These are phyloP conservation scores for Drosophila merina DNA, from an alignment of 2,888 invertebrate species.

Conservation along the genomic window DNA sequence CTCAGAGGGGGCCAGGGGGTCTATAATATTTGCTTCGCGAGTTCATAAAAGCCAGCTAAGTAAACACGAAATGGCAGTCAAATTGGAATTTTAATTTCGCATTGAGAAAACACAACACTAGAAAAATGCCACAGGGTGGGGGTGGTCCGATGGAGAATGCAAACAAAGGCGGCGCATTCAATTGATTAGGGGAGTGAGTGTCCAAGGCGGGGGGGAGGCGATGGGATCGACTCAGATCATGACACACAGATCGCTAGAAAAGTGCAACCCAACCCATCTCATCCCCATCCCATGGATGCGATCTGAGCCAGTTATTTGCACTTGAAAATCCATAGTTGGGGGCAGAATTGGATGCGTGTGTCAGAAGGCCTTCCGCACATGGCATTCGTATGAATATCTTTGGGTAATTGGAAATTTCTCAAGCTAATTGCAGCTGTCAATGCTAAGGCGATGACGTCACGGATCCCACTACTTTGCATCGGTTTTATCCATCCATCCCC, in stretches of 20 bases:
- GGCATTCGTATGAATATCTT: conserved; percentile 2
- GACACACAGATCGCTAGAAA: conserved; percentile 32
- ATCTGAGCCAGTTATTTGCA: conserved; percentile 47
- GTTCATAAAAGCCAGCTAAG: conserved; percentile 52
- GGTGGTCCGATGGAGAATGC: conserved; percentile 19
- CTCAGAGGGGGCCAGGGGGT: neutral
- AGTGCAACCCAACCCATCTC: conserved; percentile 26
- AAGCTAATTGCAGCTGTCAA: conserved; percentile 60
- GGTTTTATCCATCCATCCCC: conserved; percentile 20
- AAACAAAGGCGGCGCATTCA: conserved; percentile 76
- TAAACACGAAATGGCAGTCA: conserved; percentile 51
- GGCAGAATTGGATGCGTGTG: conserved; percentile 41
- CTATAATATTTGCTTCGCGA: conserved; percentile 5
- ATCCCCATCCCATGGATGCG: conserved; percentile 38
- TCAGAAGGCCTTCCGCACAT: conserved; percentile 34
- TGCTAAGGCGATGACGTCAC: conserved; percentile 32
- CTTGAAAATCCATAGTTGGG: conserved; percentile 43
- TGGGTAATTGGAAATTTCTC: conserved; percentile 54
- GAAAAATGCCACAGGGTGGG: conserved; percentile 18
- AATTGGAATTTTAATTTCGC: conserved; percentile 76
- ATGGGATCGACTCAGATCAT: conserved; percentile 65
- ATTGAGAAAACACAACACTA: conserved; percentile 57
- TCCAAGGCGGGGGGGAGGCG: conserved; percentile 19
- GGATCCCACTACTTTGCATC: neutral
- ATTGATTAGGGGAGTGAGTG: conserved; percentile 46